A percentile compares a stretch with the other conserved stretches of the same genome.
Evolutionary conservation across 1,140 invertebrate species (phyloP).

Genomic region (Holcopasites calliopsidis): DNA sequence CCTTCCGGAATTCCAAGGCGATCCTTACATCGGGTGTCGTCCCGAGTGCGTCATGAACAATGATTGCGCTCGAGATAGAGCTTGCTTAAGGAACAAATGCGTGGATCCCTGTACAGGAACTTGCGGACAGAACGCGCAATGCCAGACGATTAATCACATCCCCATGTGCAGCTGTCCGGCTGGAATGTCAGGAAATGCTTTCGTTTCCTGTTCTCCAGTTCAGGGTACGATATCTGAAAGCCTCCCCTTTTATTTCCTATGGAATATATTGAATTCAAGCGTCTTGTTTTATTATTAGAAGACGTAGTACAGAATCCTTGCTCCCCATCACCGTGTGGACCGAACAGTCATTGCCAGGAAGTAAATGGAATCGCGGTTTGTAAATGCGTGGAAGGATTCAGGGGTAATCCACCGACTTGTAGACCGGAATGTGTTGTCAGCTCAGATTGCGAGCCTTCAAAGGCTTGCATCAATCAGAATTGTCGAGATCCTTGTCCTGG

Average conservation of each 20-base stretch:
- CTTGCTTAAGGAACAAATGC: slow-evolving; percentile 85
- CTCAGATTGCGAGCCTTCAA: slow-evolving; percentile 84
- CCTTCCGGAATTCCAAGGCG: slow-evolving; percentile 75
- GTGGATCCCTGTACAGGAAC: slow-evolving; percentile 81
- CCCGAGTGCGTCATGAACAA: slow-evolving; percentile 86
- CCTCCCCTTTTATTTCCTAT: too few relatives aligned
- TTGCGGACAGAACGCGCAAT: slow-evolving; percentile 85
- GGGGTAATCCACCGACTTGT: slow-evolving; percentile 87
- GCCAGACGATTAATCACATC: slow-evolving; percentile 85
- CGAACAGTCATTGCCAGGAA: slow-evolving; percentile 85
- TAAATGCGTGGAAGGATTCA: slow-evolving; percentile 85
- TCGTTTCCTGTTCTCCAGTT: slow-evolving; percentile 80
- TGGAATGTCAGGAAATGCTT: slow-evolving; percentile 87
- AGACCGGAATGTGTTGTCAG: slow-evolving; percentile 85
- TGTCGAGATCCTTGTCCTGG: slow-evolving; percentile 87
- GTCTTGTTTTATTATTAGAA: neutral
- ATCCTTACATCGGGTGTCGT: slow-evolving; percentile 79
- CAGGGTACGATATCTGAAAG: slow-evolving; percentile 79
- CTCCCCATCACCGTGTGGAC: slow-evolving; percentile 84
- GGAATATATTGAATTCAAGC: neutral
- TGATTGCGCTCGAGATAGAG: slow-evolving; percentile 83
- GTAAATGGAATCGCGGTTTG: slow-evolving; percentile 85
- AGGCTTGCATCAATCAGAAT: slow-evolving; percentile 87
- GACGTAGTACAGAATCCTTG: neutral
- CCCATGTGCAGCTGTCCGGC: slow-evolving; percentile 85